A percentile compares a stretch with the other conserved stretches of the same genome.
These are phyloP conservation scores for Galaxea fascicularis DNA, from an alignment of 92 coral and sea anemone species.

Conservation along the genomic window DNA sequence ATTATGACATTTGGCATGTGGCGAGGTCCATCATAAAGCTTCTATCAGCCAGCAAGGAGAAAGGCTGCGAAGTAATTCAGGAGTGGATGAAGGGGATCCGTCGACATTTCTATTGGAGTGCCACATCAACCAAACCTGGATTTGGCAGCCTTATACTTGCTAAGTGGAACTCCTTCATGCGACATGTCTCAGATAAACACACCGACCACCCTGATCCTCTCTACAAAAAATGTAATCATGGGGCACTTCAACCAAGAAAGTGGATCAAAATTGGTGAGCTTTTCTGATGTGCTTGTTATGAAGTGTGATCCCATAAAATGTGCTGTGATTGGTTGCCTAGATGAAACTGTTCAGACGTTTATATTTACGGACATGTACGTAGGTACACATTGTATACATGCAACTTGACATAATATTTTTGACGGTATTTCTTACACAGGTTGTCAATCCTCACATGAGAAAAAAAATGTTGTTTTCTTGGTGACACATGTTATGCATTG, in stretches of 20 bases:
- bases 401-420: too few relatives aligned
- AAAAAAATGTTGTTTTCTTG: too few relatives aligned
- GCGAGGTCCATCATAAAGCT: background rate
- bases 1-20: too few relatives aligned
- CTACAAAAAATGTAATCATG: conserved; percentile 63
- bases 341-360: too few relatives aligned
- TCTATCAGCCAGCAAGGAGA: background rate
- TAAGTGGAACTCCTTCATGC: conserved; percentile 72
- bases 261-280: conserved; percentile 66
- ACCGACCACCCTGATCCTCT: conserved; percentile 67
- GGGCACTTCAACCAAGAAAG: conserved; percentile 58
- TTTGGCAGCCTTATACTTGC: conserved; percentile 64
- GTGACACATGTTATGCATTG: too few relatives aligned
- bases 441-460: too few relatives aligned
- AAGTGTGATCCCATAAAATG: background rate
- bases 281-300: background rate
- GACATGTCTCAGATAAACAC: conserved; percentile 69
- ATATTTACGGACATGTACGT: too few relatives aligned
- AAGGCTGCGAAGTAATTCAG: background rate
- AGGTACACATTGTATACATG: too few relatives aligned
- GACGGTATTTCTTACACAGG: too few relatives aligned
- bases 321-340: too few relatives aligned
- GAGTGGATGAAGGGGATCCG: conserved; percentile 8
- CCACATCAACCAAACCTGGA: conserved; percentile 39
- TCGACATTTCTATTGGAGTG: too few relatives aligned